Base-by-base conservation (phyloP, 2,797 vertebrate genomes). In the Xenentodon cancila region DNA sequence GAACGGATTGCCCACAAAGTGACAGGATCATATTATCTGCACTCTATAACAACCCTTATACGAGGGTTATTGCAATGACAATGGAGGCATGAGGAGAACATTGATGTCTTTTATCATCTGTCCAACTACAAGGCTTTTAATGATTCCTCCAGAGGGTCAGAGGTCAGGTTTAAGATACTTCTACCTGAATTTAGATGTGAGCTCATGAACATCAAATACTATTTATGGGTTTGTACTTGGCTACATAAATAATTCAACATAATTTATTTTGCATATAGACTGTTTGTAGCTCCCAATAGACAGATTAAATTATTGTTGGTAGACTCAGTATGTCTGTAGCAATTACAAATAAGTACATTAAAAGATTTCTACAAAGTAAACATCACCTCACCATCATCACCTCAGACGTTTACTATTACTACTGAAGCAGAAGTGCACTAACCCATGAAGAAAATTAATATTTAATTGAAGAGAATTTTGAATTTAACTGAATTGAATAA, bases 231-330 rank as follows among this genome's bases (percentile, higher is more conserved):
- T 80, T 87, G 80, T 82, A 64, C 69, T 60, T 3, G 15, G 37
- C 16, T 22, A 25, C 48, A 87, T 88, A 67, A 83, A 88, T 91
- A 77, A 89, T 88, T 88, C 63, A 88, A 30, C 48, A 87, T 88
- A 67, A 21, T 49, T 75, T 81, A 43, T 75, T 81, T 77, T 64
- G 65, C 40, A 71, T 72, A 61, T 71, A 75, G 77, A 60, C 57
- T 37, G 57, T 59, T 64, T 61, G 44, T 34, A 53, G 37, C 57
- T 17, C 47, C 40, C 56, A 37, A 32, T 43, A 27, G 7, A 53
- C 42, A 9, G 15, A 37, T 55, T 17, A 18, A 59, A 19, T 27
- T 57, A 53, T 47, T 68, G 40, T 49, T 34, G 27, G 12, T 16
- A 18, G 40, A 69, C 15, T 37, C 34, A 37, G 3, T 37, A 13